phyloP scores from a whole-genome alignment of 1,140 invertebrate genomes.

The Hyphantria cunea region DNA sequence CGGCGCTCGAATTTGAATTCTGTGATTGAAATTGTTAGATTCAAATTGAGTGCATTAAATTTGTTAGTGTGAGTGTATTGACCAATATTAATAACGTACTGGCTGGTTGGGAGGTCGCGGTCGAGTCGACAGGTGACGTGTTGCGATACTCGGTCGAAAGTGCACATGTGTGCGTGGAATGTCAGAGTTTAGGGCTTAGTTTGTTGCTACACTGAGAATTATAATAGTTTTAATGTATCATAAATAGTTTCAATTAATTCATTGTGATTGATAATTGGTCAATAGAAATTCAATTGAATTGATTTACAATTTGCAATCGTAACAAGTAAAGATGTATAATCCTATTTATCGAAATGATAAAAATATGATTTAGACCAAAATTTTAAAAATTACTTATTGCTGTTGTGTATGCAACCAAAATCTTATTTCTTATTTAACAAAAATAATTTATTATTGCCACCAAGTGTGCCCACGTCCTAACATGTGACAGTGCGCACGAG shows the following conservation, averaged over 20 bases:
- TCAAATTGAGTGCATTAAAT: constrained; percentile 30
- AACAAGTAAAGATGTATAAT: too few species aligned
- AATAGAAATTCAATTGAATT: too few species aligned
- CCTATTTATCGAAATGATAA: too few species aligned
- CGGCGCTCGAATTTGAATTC: constrained; percentile 42
- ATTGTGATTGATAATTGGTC: too few species aligned
- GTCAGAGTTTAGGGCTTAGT: constrained; percentile 65
- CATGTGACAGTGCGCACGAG: constrained; percentile 72
- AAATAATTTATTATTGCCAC: constrained; percentile 7
- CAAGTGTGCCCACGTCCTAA: constrained; percentile 40
- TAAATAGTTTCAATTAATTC: too few species aligned
- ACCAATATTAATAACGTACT: constrained; percentile 70
- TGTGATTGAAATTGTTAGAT: constrained; percentile 37
- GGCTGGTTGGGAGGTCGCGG: constrained; percentile 60
- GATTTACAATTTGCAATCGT: too few species aligned
- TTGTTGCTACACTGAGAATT: constrained; percentile 30
- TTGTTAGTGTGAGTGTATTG: constrained; percentile 56
- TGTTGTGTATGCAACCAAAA: too few species aligned
- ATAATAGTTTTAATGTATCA: constrained; percentile 26
- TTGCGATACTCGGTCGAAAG: constrained; percentile 53
- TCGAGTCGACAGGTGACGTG: constrained; percentile 64
- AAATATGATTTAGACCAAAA: too few species aligned
- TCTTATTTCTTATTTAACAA: too few species aligned
- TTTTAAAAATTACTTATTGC: too few species aligned
- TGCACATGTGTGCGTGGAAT: constrained; percentile 55